phyloP scores from a whole-genome alignment of 2,113 vertebrate genomes.

The Clarias magur region DNA sequence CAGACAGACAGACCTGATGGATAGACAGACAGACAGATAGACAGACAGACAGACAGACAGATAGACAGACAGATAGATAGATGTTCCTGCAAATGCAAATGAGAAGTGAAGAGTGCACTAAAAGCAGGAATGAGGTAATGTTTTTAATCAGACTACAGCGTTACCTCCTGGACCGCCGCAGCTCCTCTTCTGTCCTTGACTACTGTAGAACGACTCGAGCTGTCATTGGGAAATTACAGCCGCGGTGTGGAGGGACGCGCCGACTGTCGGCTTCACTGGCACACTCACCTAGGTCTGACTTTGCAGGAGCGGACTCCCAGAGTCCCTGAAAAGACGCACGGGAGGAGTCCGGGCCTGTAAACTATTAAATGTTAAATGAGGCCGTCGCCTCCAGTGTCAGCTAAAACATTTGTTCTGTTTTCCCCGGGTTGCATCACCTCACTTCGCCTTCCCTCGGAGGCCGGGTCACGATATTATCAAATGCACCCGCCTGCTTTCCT shows the following conservation, averaged over 20 bases:
- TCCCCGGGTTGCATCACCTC: background rate
- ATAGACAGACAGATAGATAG: too few relatives aligned
- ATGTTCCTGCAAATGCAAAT: background rate
- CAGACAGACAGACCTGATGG: too few relatives aligned
- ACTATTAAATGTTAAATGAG: constrained; percentile 46
- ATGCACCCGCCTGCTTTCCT: background rate
- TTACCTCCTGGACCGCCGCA: background rate
- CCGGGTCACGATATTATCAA: constrained; percentile 25
- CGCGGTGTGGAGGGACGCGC: background rate
- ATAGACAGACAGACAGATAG: too few relatives aligned
- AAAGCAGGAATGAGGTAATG: background rate
- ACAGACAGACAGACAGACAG: too few relatives aligned
- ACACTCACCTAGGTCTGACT: constrained; percentile 27
- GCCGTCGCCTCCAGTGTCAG: constrained; percentile 16
- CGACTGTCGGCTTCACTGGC: constrained; percentile 8
- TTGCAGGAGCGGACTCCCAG: constrained; percentile 12
- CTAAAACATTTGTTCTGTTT: constrained; percentile 23
- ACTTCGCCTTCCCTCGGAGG: background rate
- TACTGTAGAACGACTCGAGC: constrained; percentile 14
- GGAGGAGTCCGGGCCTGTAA: background rate
- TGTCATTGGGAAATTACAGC: constrained; percentile 44
- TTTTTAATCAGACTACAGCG: background rate
- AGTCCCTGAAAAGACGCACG: constrained; percentile 14
- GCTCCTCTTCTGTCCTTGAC: constrained; percentile 31
- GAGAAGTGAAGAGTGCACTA: background rate